Percentiles rank a stretch among this genome's conserved stretches.
Conservation (phyloP, 2,113 vertebrate genomes). For the Puntigrus tetrazona region DNA sequence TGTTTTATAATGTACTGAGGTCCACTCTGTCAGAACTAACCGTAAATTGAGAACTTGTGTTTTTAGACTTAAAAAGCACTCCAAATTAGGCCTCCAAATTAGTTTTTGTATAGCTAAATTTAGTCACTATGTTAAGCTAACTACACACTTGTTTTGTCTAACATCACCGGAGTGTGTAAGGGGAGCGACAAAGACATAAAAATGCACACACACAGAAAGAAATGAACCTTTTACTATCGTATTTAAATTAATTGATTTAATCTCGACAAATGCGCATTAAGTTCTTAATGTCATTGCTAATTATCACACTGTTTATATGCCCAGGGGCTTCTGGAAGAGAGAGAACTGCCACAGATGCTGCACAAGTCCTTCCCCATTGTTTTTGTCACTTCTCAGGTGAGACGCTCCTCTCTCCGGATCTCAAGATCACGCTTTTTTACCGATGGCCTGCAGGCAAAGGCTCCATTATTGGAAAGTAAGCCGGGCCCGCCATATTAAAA, state of each 20-base stretch:
- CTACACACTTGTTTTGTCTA: background rate
- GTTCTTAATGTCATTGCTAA: conserved; percentile 55
- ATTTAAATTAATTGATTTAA: conserved; percentile 53
- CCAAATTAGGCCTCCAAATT: background rate
- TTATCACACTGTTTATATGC: conserved; percentile 51
- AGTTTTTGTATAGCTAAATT: background rate
- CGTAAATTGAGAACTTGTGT: background rate
- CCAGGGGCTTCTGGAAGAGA: conserved; percentile 17
- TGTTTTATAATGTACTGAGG: too few relatives aligned
- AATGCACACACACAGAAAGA: background rate
- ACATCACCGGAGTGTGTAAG: background rate
- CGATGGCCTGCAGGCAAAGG: conserved; percentile 24
- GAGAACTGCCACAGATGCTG: background rate
- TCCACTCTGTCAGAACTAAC: background rate
- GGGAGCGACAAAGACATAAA: background rate
- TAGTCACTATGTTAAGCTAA: background rate
- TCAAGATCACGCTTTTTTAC: background rate
- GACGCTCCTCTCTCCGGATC: background rate
- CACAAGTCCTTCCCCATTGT: conserved; percentile 13
- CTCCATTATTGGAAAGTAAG: conserved; percentile 33
- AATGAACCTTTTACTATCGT: conserved; percentile 25
- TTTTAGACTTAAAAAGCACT: background rate
- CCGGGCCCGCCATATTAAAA: conserved; percentile 9
- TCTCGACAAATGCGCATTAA: conserved; percentile 50
- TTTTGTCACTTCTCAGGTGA: conserved; percentile 38